phyloP scores from a whole-genome alignment of 2,113 vertebrate species.

The Amia ocellicauda region DNA sequence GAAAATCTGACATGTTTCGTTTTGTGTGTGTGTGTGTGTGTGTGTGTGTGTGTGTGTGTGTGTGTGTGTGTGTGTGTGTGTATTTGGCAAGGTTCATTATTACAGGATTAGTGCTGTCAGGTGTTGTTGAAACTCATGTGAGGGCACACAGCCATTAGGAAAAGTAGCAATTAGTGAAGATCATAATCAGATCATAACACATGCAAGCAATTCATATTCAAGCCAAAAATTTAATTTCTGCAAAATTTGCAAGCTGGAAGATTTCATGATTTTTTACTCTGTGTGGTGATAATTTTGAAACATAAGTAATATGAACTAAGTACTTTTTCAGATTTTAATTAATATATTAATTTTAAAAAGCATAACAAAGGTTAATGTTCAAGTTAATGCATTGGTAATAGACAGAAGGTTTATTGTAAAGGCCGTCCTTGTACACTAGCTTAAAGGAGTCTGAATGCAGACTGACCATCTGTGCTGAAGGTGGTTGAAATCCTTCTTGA shows the following conservation, averaged over 20 bases:
- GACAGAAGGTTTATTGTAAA: too few species aligned
- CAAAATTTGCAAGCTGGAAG: too few species aligned
- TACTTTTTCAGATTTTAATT: too few species aligned
- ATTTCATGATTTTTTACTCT: too few species aligned
- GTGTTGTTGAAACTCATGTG: conserved; percentile 29
- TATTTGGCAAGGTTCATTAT: conserved; percentile 18
- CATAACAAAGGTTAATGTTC: too few species aligned
- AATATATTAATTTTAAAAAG: too few species aligned
- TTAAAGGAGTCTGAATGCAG: conserved; percentile 9
- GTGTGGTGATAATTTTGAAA: too few species aligned
- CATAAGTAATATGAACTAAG: too few species aligned
- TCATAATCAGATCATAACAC: conserved; percentile 15
- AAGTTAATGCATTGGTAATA: too few species aligned
- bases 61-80: neutral
- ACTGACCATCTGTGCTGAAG: conserved; percentile 60
- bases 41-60: neutral
- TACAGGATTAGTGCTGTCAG: conserved; percentile 29
- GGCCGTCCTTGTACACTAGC: too few species aligned
- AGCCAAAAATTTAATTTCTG: too few species aligned
- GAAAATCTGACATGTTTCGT: neutral
- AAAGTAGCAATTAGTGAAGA: conserved; percentile 38
- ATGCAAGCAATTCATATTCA: too few species aligned
- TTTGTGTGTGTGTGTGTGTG: neutral
- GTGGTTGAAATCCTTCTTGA: conserved; percentile 61
- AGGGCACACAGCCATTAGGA: conserved; percentile 31